Conservation (phyloP, 2,888 invertebrate genomes). For the Plemyria rubiginata region DNA sequence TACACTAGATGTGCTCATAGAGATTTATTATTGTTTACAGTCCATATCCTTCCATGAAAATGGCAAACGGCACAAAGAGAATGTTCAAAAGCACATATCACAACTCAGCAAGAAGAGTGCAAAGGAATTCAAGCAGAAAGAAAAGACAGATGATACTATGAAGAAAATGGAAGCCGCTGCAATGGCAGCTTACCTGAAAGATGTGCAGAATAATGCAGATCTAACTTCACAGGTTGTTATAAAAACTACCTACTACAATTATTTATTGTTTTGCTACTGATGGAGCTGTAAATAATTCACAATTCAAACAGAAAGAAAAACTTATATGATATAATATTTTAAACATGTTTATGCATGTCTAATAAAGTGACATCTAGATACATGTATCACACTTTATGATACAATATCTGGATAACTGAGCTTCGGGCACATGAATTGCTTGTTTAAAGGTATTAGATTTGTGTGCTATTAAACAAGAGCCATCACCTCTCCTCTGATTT, state of each 20-base stretch:
- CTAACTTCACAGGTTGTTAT: conserved; percentile 82
- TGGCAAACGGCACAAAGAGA: conserved; percentile 96
- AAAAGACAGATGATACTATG: conserved; percentile 91
- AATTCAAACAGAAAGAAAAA: too few species aligned
- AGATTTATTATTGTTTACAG: conserved; percentile 74
- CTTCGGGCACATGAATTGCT: too few species aligned
- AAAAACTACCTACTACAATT: background rate
- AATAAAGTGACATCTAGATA: too few species aligned
- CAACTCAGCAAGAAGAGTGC: conserved; percentile 93
- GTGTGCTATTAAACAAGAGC: too few species aligned
- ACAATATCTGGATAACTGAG: too few species aligned
- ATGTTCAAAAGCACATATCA: conserved; percentile 93
- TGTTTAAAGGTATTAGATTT: too few species aligned
- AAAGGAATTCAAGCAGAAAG: conserved; percentile 90
- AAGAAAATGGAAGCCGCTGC: conserved; percentile 96
- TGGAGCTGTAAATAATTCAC: too few species aligned
- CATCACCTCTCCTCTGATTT: too few species aligned
- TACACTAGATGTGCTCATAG: background rate
- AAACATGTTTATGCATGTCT: too few species aligned
- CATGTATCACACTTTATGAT: too few species aligned
- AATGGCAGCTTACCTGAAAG: conserved; percentile 93
- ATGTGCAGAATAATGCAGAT: conserved; percentile 89
- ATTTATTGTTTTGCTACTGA: too few species aligned
- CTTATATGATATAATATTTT: too few species aligned
- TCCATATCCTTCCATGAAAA: conserved; percentile 97